Conservation (phyloP, 2,113 vertebrate genomes). For the Polypterus bichir region DNA sequence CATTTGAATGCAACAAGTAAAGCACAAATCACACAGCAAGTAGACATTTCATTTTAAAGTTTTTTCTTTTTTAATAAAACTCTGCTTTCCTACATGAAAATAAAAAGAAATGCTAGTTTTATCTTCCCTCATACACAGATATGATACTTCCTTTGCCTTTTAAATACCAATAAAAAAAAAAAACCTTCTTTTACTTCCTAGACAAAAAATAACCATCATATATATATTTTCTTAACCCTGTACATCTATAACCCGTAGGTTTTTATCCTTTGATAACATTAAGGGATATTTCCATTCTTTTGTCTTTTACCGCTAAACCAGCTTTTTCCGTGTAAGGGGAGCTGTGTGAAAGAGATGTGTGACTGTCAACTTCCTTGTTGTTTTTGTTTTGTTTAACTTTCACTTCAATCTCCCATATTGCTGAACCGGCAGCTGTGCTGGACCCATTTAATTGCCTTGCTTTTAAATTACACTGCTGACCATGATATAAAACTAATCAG, state of each 20-base stretch:
- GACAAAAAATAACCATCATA: constrained; percentile 17
- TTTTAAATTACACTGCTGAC: constrained; percentile 12
- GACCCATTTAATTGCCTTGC: constrained; percentile 39
- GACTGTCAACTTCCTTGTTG: too few species aligned
- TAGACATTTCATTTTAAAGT: constrained; percentile 36
- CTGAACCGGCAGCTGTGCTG: constrained; percentile 39
- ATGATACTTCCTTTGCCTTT: constrained; percentile 16
- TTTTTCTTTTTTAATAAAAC: constrained; percentile 30
- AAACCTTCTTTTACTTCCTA: constrained; percentile 14
- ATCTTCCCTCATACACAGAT: constrained; percentile 20
- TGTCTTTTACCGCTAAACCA: too few species aligned
- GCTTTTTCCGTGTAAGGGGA: too few species aligned
- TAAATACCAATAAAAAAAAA: not conserved
- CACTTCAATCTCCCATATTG: constrained; percentile 31
- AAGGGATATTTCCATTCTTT: constrained; percentile 4
- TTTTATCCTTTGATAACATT: constrained; percentile 16
- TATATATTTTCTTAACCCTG: constrained; percentile 12
- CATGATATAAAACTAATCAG: constrained; percentile 23
- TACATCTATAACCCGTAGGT: constrained; percentile 17
- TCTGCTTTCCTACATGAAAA: constrained; percentile 22
- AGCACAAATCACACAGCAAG: constrained; percentile 48
- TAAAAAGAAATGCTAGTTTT: constrained; percentile 28
- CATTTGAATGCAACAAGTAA: constrained; percentile 48
- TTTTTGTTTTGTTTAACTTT: not conserved
- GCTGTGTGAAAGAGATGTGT: too few species aligned